A percentile compares a stretch with the other conserved stretches of the same genome.
These are phyloP conservation scores for Dasypogon diadema DNA, from an alignment of 2,888 invertebrate genomes.

Conservation along the genomic window DNA sequence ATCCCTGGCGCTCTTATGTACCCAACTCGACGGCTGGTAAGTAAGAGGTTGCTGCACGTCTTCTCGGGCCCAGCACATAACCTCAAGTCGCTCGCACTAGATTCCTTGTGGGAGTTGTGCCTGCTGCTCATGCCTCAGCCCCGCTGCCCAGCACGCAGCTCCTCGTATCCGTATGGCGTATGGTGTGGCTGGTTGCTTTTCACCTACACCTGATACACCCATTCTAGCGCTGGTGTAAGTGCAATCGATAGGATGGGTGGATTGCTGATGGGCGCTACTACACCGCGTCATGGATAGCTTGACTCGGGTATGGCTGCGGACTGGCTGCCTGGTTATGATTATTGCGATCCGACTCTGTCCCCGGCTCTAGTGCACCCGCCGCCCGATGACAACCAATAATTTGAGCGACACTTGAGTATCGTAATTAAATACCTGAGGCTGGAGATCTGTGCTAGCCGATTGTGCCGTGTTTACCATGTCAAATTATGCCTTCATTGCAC, in stretches of 20 bases:
- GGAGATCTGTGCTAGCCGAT: slow-evolving; percentile 5
- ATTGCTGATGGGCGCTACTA: slow-evolving; percentile 55
- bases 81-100: not conserved
- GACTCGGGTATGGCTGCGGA: not conserved
- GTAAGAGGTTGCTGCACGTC: not conserved
- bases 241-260: slow-evolving; percentile 54
- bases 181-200: not conserved
- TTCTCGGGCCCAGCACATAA: slow-evolving; percentile 30
- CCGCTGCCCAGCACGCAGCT: too few species aligned
- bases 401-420: slow-evolving; percentile 52
- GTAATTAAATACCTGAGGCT: slow-evolving; percentile 53
- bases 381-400: slow-evolving; percentile 28
- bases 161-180: not conserved
- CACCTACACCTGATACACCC: slow-evolving; percentile 30
- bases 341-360: slow-evolving; percentile 47
- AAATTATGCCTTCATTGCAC: not conserved
- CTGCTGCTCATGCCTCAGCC: not conserved
- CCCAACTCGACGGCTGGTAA: not conserved
- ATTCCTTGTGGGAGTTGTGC: not conserved
- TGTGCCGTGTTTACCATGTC: not conserved
- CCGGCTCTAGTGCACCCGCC: slow-evolving; percentile 44
- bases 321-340: slow-evolving; percentile 55
- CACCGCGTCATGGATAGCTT: slow-evolving; percentile 24
- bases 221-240: slow-evolving; percentile 41
- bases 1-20: slow-evolving; percentile 42